Conservation (phyloP, 2,113 vertebrate species). For the Pygoscelis adeliae region DNA sequence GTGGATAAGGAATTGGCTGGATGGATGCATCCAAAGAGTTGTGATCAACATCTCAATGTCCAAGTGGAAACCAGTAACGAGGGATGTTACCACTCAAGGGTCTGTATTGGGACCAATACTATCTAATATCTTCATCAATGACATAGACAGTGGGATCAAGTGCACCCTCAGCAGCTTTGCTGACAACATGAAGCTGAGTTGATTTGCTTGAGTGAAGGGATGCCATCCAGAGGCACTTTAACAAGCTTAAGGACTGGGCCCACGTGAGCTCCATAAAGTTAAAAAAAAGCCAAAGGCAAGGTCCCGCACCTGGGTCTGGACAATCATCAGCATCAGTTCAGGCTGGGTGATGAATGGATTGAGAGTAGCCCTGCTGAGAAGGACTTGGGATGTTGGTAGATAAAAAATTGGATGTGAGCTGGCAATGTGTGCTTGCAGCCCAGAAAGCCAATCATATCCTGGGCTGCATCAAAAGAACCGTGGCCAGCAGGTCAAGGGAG, state of each 20-base stretch:
- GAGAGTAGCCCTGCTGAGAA: background rate
- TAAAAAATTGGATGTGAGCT: background rate
- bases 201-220: background rate
- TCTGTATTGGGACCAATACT: no score
- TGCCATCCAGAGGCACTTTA: background rate
- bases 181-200: background rate
- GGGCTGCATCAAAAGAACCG: background rate
- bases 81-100: background rate
- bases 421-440: rapidly evolving
- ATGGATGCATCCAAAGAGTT: background rate
- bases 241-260: background rate
- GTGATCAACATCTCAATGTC: rapidly evolving
- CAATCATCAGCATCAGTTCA: background rate
- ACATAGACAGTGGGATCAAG: no score
- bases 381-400: background rate
- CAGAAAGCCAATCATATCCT: background rate
- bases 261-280: background rate
- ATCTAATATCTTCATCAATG: background rate
- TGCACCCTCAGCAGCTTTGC: background rate
- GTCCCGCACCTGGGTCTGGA: background rate
- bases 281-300: background rate
- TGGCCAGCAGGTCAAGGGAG: no score
- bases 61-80: background rate
- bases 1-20: background rate
- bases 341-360: background rate